Evolutionary conservation across 2,113 vertebrate species (phyloP), one percentile per base, ranked within the genome.

Genomic region (Neomonachus schauinslandi): DNA sequence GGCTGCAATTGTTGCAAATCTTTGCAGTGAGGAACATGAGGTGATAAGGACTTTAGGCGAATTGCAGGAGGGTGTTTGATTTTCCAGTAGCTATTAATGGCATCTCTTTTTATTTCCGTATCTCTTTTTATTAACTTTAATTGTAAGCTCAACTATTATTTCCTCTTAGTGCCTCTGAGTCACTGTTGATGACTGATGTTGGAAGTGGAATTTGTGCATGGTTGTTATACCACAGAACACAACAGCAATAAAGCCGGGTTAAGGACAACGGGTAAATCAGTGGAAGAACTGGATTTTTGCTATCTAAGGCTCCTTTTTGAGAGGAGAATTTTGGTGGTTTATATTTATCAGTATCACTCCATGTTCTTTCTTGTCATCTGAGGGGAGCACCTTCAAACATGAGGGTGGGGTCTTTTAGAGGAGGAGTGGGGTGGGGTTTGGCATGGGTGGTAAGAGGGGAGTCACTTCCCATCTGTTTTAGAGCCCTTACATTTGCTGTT

Each of bases 141-240:
- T 72, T 12, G 21, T 74, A 84, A 80, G 18, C 36, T 61, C 6
- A 18, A 4, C 16, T 31, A 2, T 55, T 46, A 5, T 59, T 91
- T 94, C 76, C 8, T 77, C 14, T 81, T 15, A 10, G 42, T 61
- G 53, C 53, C 53, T 63, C 69, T n/a, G 39, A 61, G 59, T 71
- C 69, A 63, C 9, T 12, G 36, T 53, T 63, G 67, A 18, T 61
- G 51, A 36, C 22, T 51, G 18, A 1, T 46, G 11, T 18, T 39
- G 42, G 59, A 61, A 61, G 31, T 46, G 36, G 24, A 31, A 15
- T 80, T 51, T 71, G 74, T 65, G 79, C n/a, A 7, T 2, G 39
- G 65, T 42, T 87, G 85, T 42, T 76, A 31, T 0, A 19, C 0
- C 19, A 2, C 2, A 59, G 55, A 51, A 10, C 0, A 7, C 6